phyloP scores from a whole-genome alignment of 2,113 vertebrate genomes.

The Caranx ignobilis region DNA sequence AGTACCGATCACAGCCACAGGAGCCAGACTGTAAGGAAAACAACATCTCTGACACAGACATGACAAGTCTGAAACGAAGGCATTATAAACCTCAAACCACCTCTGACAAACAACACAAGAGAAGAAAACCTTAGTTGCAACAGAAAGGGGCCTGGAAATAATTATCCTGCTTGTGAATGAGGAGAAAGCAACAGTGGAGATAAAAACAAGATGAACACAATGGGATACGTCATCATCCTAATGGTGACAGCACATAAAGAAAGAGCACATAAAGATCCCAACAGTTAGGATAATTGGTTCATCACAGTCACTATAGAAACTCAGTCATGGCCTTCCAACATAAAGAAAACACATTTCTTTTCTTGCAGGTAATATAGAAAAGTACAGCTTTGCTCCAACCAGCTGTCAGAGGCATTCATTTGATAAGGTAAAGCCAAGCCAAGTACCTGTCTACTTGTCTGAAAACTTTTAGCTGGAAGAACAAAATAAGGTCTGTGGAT shows the following conservation, averaged over 20 bases:
- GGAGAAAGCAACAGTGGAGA: neutral
- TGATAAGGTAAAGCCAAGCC: neutral
- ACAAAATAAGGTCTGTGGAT: neutral
- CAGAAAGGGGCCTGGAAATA: neutral
- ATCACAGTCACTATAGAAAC: neutral
- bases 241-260: neutral
- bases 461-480: neutral
- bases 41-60: neutral
- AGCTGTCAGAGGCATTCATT: neutral
- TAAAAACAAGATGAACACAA: neutral
- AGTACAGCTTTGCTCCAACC: constrained; percentile 1
- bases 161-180: neutral
- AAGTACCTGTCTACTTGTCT: neutral
- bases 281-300: neutral
- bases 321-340: neutral
- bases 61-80: neutral
- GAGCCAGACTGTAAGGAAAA: neutral
- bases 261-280: neutral
- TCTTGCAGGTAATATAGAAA: neutral
- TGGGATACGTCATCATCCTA: neutral
- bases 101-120: neutral
- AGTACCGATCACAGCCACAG: constrained; percentile 8
- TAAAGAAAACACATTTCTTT: neutral
- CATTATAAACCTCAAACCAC: neutral
- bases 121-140: neutral